Evolutionary conservation across 2,113 vertebrate genomes (phyloP).

Genomic region (Otus sunia): DNA sequence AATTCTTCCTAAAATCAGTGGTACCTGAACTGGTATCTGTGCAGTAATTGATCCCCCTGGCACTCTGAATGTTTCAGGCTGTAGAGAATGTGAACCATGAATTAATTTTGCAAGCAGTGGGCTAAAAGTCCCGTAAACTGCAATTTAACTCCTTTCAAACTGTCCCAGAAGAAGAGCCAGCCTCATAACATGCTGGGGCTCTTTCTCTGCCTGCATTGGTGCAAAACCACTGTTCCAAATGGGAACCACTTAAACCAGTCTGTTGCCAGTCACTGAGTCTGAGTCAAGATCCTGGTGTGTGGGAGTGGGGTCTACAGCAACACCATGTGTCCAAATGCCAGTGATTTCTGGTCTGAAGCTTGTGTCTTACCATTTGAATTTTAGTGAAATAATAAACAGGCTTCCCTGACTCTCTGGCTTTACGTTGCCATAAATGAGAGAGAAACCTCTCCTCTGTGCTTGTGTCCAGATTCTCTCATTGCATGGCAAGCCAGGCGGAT

Average conservation of each 20-base stretch:
- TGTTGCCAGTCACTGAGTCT: background rate
- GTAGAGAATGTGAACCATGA: too few species aligned
- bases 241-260: background rate
- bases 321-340: background rate
- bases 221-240: background rate
- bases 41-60: conserved; percentile 4
- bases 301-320: background rate
- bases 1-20: background rate
- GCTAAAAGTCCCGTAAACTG: conserved; percentile 12
- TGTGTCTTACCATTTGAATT: background rate
- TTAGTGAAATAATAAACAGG: background rate
- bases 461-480: background rate
- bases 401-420: background rate
- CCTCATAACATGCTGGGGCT: background rate
- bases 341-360: background rate
- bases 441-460: background rate
- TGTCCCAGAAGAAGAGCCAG: background rate
- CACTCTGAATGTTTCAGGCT: background rate
- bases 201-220: background rate
- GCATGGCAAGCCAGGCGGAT: background rate
- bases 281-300: background rate
- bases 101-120: conserved; percentile 44
- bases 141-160: conserved; percentile 29
- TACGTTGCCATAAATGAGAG: background rate
- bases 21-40: conserved; percentile 6